Evolutionary conservation across 2,113 vertebrate species (phyloP).

Genomic region (Arothron firmamentum): DNA sequence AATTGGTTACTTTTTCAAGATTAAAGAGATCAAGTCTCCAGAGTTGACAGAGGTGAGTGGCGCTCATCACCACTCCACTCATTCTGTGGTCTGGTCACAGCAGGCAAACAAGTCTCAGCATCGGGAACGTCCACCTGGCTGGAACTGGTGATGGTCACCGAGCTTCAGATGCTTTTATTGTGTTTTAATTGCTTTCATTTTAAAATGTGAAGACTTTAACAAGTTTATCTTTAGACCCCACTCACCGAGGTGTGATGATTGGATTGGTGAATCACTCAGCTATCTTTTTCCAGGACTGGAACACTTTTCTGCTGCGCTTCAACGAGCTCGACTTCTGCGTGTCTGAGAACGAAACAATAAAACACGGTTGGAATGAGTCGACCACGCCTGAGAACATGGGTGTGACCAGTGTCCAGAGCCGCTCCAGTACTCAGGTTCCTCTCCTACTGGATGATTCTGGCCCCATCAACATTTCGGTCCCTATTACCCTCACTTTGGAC

Average conservation of each 20-base stretch:
- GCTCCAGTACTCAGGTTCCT: slow-evolving; percentile 84
- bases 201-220: too few species aligned
- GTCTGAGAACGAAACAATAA: slow-evolving; percentile 96
- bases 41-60: slow-evolving; percentile 88
- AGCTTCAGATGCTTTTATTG: too few species aligned
- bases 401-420: slow-evolving; percentile 84
- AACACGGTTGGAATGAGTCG: slow-evolving; percentile 91
- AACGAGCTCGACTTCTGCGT: slow-evolving; percentile 96
- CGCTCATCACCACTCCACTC: background rate
- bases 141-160: too few species aligned
- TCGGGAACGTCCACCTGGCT: too few species aligned
- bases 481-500: slow-evolving; percentile 91
- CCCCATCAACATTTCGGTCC: slow-evolving; percentile 91
- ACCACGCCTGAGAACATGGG: slow-evolving; percentile 85
- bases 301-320: slow-evolving; percentile 92
- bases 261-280: background rate
- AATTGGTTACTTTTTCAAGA: slow-evolving; percentile 98
- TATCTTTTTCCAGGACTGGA: slow-evolving; percentile 86
- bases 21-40: slow-evolving; percentile 98
- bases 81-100: background rate
- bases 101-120: too few species aligned
- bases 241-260: too few species aligned
- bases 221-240: too few species aligned
- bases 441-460: slow-evolving; percentile 88
- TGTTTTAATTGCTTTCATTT: too few species aligned